These are phyloP conservation scores for Athalia circularis DNA, from an alignment of 2,888 invertebrate genomes.

Conservation along the genomic window DNA sequence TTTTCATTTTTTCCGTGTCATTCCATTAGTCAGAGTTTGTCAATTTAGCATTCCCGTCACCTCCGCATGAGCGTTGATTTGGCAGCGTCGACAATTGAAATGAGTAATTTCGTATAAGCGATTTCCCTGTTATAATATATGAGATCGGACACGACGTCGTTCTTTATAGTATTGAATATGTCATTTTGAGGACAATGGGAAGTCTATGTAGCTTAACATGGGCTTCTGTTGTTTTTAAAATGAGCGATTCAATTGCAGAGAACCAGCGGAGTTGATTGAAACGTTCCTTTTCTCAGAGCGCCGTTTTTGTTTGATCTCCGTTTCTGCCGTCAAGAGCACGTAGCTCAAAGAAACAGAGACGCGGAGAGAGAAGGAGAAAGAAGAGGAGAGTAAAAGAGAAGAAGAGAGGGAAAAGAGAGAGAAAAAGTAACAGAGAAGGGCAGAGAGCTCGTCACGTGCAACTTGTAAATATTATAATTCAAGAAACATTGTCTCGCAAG, in stretches of 20 bases:
- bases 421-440: neutral
- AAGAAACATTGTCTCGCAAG: slow-evolving; percentile 26
- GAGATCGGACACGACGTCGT: neutral
- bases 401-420: neutral
- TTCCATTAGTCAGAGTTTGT: no score
- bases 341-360: neutral
- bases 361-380: neutral
- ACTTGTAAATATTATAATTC: slow-evolving; percentile 32
- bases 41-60: no score
- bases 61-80: no score
- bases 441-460: slow-evolving; percentile 33
- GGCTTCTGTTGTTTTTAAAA: slow-evolving; percentile 28
- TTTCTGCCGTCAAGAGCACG: neutral
- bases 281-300: slow-evolving; percentile 23
- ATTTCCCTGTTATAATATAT: neutral
- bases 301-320: slow-evolving; percentile 31
- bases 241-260: slow-evolving; percentile 27
- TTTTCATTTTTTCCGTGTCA: no score
- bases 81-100: no score
- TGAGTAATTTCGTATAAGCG: no score
- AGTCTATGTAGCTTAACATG: slow-evolving; percentile 8
- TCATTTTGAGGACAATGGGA: slow-evolving; percentile 2
- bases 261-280: slow-evolving; percentile 18
- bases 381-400: neutral
- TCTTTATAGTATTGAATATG: neutral